These are phyloP conservation scores for Stictonetta naevosa DNA, from an alignment of 2,113 vertebrate genomes.

Conservation along the genomic window DNA sequence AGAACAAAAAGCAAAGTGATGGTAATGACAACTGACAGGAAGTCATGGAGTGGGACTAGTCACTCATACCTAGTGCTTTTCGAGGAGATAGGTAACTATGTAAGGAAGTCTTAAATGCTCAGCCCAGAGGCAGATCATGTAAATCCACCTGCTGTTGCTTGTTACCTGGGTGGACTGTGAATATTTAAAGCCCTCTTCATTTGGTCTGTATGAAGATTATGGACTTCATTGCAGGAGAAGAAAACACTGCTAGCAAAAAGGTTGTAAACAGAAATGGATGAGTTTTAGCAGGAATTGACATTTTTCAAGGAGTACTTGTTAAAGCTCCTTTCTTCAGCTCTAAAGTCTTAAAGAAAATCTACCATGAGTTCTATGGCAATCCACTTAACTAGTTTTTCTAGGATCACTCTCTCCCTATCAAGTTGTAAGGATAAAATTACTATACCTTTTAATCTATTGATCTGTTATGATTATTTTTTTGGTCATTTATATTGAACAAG, in stretches of 20 bases:
- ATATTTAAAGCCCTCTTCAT: neutral
- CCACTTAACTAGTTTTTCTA: constrained; percentile 4
- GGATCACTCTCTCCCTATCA: neutral
- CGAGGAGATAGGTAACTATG: neutral
- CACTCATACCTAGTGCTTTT: neutral
- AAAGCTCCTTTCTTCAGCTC: neutral
- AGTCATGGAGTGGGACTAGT: neutral
- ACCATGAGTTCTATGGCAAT: neutral
- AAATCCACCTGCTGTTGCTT: neutral
- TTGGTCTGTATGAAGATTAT: neutral
- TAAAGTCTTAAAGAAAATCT: neutral
- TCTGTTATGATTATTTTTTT: neutral
- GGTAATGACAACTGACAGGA: neutral
- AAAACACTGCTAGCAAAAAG: neutral
- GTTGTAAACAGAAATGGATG: neutral
- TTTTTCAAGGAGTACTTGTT: neutral
- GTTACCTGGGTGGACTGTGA: neutral
- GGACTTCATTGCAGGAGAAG: neutral
- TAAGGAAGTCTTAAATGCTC: neutral
- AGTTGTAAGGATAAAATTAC: constrained; percentile 7
- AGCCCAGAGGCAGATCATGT: neutral
- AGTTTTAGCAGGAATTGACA: neutral
- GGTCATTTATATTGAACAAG: neutral
- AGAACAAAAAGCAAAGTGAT: neutral
- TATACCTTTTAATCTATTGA: constrained; percentile 1